A percentile compares a stretch with the other conserved stretches of the same genome.
Conservation (phyloP, 2,797 vertebrate genomes). For the Sebastes nivosus region DNA sequence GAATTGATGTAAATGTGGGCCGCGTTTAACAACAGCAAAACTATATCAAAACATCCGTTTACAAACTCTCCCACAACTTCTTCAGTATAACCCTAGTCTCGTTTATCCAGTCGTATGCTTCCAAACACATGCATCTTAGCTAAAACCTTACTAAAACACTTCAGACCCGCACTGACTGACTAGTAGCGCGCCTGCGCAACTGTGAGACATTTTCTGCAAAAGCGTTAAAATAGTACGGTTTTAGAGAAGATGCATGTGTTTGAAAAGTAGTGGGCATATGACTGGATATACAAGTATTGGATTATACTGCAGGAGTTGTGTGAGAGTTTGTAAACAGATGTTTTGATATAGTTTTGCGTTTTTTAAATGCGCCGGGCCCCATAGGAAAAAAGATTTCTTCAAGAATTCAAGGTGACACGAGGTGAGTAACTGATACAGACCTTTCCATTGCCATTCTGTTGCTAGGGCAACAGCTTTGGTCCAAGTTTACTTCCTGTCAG, state of each 20-base stretch:
- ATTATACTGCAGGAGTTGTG: neutral
- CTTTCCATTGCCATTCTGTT: too few relatives aligned
- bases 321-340: neutral
- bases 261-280: neutral
- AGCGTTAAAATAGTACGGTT: neutral
- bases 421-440: neutral
- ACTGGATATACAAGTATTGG: neutral
- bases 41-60: neutral
- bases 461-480: too few relatives aligned
- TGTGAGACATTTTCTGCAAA: neutral
- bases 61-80: too few relatives aligned
- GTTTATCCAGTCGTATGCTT: too few relatives aligned
- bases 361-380: neutral
- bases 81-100: rapidly evolving
- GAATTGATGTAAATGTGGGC: too few relatives aligned
- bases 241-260: neutral
- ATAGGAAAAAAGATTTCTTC: neutral
- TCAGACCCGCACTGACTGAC: neutral
- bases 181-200: neutral
- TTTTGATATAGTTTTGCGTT: neutral
- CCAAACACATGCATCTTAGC: too few relatives aligned
- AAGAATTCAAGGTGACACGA: neutral
- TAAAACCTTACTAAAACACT: neutral
- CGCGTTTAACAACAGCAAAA: neutral
- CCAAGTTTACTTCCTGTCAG: too few relatives aligned